Evolutionary conservation across 2,797 vertebrate genomes (phyloP).

Genomic region (Aphelocoma californica): DNA sequence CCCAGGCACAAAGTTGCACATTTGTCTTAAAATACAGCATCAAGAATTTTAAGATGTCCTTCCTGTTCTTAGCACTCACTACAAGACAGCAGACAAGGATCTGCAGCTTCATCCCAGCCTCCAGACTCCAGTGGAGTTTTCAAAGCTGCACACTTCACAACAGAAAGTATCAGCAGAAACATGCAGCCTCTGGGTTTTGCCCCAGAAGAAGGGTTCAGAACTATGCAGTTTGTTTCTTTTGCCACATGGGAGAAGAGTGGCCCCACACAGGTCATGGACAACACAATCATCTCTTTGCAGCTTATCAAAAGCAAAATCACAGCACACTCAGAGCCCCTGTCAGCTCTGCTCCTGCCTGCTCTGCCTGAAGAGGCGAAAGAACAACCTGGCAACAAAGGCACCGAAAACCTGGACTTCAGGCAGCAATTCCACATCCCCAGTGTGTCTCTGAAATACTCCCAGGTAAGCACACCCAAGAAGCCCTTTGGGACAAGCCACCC

Average conservation of each 20-base stretch:
- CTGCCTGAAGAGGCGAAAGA: neutral
- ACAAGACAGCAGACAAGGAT: neutral
- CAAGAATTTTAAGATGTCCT: neutral
- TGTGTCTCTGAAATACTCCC: neutral
- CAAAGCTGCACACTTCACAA: neutral
- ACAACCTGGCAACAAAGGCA: neutral
- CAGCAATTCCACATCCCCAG: neutral
- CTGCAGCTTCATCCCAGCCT: neutral
- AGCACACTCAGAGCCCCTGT: neutral
- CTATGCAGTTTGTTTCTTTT: neutral
- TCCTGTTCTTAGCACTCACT: no score
- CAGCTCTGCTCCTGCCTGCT: neutral
- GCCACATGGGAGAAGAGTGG: neutral
- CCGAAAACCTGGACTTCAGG: neutral
- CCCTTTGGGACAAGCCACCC: rapidly evolving
- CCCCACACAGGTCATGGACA: neutral
- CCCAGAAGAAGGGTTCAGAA: neutral
- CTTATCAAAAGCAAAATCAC: neutral
- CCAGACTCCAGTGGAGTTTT: no score
- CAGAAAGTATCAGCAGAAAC: neutral
- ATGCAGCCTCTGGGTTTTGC: rapidly evolving
- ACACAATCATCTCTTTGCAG: neutral
- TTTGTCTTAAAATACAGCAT: neutral
- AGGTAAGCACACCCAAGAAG: neutral
- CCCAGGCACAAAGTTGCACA: neutral